These are phyloP conservation scores for Rhabdomys dilectus DNA, from an alignment of 2,113 vertebrate species.

Conservation along the genomic window DNA sequence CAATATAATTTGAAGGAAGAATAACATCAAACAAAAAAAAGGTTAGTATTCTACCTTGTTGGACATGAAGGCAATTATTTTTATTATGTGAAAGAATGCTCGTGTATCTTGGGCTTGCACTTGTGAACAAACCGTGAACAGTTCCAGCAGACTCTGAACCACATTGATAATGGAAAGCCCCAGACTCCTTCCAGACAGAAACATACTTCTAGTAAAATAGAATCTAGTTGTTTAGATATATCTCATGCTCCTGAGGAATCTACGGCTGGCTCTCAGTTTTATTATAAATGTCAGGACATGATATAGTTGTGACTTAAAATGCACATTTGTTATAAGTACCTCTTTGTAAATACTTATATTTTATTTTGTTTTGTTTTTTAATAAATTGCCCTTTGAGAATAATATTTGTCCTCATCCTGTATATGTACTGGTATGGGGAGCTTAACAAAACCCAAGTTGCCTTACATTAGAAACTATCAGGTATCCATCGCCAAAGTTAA, in stretches of 20 bases:
- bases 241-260: neutral
- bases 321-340: conserved; percentile 52
- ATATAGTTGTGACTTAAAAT: conserved; percentile 51
- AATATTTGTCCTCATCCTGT: conserved; percentile 48
- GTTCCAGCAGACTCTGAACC: neutral
- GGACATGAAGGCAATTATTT: neutral
- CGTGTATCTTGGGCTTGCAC: neutral
- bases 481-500: neutral
- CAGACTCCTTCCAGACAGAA: neutral
- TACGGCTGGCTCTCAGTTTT: conserved; percentile 69
- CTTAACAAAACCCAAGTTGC: neutral
- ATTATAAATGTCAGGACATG: conserved; percentile 76
- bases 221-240: conserved; percentile 41
- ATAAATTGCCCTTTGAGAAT: conserved; percentile 77
- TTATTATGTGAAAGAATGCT: neutral
- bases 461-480: neutral
- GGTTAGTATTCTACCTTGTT: neutral
- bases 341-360: conserved; percentile 62
- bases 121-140: neutral
- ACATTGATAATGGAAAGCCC: neutral
- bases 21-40: neutral
- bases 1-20: conserved; percentile 49
- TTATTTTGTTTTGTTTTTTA: conserved; percentile 50
- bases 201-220: neutral
- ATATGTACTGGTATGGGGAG: conserved; percentile 57